Percentiles rank a stretch among this genome's conserved stretches.
Evolutionary conservation across 1,140 invertebrate species (phyloP).

Genomic region (Coelopa frigida): DNA sequence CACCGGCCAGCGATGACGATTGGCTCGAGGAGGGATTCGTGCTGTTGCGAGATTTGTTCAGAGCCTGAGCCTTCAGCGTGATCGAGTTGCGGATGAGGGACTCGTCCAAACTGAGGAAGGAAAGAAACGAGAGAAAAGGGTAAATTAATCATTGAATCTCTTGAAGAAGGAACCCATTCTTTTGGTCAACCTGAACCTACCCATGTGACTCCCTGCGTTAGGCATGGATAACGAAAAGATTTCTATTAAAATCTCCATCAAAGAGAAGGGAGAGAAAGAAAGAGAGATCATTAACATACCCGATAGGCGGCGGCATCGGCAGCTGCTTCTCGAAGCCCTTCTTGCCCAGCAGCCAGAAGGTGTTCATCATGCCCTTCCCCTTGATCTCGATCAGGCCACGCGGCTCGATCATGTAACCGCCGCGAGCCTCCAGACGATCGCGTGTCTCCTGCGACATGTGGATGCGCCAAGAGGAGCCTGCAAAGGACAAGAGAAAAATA

Average conservation of each 20-base stretch:
- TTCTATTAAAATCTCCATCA: not conserved
- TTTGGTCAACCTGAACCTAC: constrained; percentile 21
- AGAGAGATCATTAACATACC: constrained; percentile 51
- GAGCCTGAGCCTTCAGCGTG: constrained; percentile 33
- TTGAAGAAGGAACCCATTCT: not conserved
- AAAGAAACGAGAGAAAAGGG: not conserved
- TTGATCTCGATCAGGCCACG: constrained; percentile 65
- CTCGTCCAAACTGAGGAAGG: constrained; percentile 54
- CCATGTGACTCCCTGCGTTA: constrained; percentile 36
- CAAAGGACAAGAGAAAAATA: not conserved
- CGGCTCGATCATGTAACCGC: constrained; percentile 54
- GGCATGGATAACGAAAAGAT: not conserved
- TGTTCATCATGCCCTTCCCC: constrained; percentile 83
- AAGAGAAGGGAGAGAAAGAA: not conserved
- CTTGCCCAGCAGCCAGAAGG: constrained; percentile 76
- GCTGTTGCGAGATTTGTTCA: constrained; percentile 39
- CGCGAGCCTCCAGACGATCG: constrained; percentile 60
- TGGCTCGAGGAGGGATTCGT: constrained; percentile 43
- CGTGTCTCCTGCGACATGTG: constrained; percentile 74
- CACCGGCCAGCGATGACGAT: constrained; percentile 40
- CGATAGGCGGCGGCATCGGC: constrained; percentile 68
- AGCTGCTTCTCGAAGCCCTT: constrained; percentile 79
- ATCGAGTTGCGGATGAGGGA: constrained; percentile 42
- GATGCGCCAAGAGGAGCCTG: constrained; percentile 73
- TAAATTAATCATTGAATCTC: not conserved